phyloP scores from a whole-genome alignment of 2,113 vertebrate genomes.

The Puntigrus tetrazona region DNA sequence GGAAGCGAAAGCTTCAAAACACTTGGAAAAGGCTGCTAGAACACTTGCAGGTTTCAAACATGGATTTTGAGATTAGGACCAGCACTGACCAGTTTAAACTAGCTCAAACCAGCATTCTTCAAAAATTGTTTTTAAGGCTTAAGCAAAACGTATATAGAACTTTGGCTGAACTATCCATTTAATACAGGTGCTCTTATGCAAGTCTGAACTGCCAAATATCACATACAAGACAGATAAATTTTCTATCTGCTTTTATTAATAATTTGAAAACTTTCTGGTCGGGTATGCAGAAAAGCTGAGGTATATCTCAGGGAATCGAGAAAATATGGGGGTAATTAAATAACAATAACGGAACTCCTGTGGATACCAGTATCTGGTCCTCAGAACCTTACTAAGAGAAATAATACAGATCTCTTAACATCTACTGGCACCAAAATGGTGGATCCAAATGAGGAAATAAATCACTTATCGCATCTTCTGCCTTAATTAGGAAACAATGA shows the following conservation, averaged over 20 bases:
- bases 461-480: slow-evolving; percentile 11
- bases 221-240: background rate
- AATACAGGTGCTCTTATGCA: background rate
- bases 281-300: background rate
- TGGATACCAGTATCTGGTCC: background rate
- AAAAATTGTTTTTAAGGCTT: background rate
- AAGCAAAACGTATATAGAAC: no score
- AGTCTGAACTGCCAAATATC: background rate
- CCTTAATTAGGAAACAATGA: slow-evolving; percentile 38
- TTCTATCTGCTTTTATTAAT: background rate
- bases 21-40: no score
- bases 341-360: background rate
- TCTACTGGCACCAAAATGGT: background rate
- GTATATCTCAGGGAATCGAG: background rate
- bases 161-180: background rate
- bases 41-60: no score
- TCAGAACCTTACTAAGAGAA: background rate
- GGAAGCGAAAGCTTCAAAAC: no score
- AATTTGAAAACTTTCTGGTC: background rate
- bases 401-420: background rate
- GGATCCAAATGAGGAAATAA: slow-evolving; percentile 15
- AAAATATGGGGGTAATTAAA: background rate
- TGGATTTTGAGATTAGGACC: background rate
- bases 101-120: no score
- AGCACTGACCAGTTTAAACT: no score